Evolutionary conservation across 2,797 vertebrate genomes (phyloP).

Genomic region (Esox masquinongy): DNA sequence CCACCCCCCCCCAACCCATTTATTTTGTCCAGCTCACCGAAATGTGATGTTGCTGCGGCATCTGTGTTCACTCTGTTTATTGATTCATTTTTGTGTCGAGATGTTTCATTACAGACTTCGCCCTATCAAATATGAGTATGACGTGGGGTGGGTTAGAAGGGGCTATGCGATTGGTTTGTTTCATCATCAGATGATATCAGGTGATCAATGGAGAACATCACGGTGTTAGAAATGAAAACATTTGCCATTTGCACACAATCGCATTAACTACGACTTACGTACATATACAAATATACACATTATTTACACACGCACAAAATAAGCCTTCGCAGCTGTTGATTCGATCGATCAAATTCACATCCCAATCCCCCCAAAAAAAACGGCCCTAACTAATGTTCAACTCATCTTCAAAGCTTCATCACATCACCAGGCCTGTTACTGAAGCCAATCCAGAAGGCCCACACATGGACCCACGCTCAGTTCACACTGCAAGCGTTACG

Average conservation of each 20-base stretch:
- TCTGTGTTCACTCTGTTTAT: constrained; percentile 40
- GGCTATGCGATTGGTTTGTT: background rate
- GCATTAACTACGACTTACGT: background rate
- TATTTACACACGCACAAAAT: background rate
- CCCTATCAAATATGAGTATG: constrained; percentile 78
- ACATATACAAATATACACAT: background rate
- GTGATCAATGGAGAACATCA: background rate
- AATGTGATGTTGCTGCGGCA: constrained; percentile 18
- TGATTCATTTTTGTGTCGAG: constrained; percentile 48
- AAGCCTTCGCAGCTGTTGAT: background rate
- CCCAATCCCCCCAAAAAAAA: background rate
- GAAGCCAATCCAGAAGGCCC: constrained; percentile 63
- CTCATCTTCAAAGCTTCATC: background rate
- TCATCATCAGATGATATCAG: background rate
- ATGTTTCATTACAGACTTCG: constrained; percentile 66
- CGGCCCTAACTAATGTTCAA: background rate
- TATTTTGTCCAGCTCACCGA: constrained; percentile 53
- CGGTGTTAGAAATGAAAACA: background rate
- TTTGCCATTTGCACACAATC: background rate
- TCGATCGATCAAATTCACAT: background rate
- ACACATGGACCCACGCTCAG: constrained; percentile 6
- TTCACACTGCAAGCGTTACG: constrained; percentile 36
- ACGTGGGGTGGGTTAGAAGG: constrained; percentile 41
- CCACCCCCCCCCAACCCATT: constrained; percentile 28
- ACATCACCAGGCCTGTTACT: constrained; percentile 28